Evolutionary conservation across 2,888 invertebrate genomes (phyloP).

Genomic region (Venusia cambrica): DNA sequence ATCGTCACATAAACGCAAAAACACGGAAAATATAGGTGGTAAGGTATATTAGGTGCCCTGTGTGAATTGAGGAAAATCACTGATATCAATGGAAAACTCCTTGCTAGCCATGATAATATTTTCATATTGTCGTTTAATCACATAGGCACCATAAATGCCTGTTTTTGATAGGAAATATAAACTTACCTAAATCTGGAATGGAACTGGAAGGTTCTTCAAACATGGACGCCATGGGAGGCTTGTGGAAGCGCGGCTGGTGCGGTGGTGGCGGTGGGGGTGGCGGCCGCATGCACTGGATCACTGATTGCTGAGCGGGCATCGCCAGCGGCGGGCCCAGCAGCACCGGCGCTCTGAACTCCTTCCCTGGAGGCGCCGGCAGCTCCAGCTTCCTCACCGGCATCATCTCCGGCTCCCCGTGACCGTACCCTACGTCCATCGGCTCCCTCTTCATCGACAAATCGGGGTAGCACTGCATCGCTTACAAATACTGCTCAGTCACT

Average conservation of each 20-base stretch:
- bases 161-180: background rate
- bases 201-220: constrained; percentile 93
- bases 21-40: too few species aligned
- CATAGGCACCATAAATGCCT: too few species aligned
- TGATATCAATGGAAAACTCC: too few species aligned
- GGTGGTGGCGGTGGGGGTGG: constrained; percentile 77
- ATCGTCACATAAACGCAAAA: too few species aligned
- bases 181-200: constrained; percentile 93
- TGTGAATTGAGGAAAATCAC: too few species aligned
- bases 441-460: constrained; percentile 70
- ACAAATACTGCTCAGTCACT: constrained; percentile 40
- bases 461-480: constrained; percentile 71
- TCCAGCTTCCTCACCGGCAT: constrained; percentile 61
- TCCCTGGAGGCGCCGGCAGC: constrained; percentile 72
- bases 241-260: constrained; percentile 71
- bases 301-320: constrained; percentile 60
- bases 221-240: constrained; percentile 55
- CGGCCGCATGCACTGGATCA: constrained; percentile 78
- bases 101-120: too few species aligned
- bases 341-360: constrained; percentile 73
- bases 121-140: too few species aligned
- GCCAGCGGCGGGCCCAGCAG: constrained; percentile 56
- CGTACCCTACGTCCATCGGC: constrained; percentile 60
- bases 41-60: too few species aligned
- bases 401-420: constrained; percentile 51